phyloP scores from a whole-genome alignment of 2,113 vertebrate species.

The Xiphorhynchus elegans region DNA sequence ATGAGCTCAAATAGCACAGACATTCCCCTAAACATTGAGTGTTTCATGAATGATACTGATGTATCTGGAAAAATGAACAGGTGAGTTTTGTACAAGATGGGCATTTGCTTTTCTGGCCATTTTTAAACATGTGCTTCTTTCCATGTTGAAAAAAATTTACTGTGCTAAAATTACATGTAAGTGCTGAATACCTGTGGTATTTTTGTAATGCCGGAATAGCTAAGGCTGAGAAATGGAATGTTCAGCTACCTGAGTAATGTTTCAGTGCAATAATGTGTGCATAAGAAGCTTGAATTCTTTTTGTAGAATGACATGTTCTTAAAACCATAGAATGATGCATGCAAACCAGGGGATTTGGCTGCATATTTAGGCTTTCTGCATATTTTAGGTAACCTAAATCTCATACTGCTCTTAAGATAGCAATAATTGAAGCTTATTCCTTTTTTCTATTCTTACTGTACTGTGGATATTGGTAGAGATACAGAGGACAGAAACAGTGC shows the following conservation, averaged over 20 bases:
- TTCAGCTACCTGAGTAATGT: not conserved
- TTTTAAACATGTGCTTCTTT: not conserved
- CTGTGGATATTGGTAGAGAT: not conserved
- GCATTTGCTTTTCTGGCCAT: not conserved
- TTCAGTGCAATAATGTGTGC: not conserved
- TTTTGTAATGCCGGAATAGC: not conserved
- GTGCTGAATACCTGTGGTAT: not conserved
- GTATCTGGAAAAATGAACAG: constrained; percentile 83
- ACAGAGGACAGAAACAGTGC: not conserved
- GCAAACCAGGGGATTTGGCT: not conserved
- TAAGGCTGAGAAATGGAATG: not conserved
- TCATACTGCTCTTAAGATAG: not conserved
- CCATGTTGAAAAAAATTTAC: not conserved
- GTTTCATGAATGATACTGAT: constrained; percentile 83
- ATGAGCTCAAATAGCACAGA: constrained; percentile 86
- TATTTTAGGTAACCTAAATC: not conserved
- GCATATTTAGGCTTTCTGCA: not conserved
- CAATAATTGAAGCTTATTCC: not conserved
- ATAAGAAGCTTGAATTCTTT: not conserved
- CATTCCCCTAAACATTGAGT: constrained; percentile 81
- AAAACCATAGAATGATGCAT: not conserved
- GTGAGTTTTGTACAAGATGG: constrained; percentile 29
- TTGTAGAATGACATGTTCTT: not conserved
- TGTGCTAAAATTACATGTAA: not conserved
- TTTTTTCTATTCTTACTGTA: not conserved